Evolutionary conservation across 2,888 invertebrate genomes (phyloP).

Genomic region (Zeuzera pyrina): DNA sequence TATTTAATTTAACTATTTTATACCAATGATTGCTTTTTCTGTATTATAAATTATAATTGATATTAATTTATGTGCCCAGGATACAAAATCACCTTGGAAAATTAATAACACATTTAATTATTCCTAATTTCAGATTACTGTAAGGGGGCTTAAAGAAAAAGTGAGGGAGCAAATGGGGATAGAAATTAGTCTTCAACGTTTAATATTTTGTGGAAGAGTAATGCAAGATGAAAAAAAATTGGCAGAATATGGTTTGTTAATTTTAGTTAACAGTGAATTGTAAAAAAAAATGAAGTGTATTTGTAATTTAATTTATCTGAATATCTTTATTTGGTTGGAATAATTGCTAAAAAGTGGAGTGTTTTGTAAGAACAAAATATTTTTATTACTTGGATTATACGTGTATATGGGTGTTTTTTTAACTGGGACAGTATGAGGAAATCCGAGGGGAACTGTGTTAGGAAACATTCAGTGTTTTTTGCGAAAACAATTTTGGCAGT

Average conservation of each 20-base stretch:
- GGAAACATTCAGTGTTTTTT: too few relatives aligned
- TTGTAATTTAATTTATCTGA: not conserved
- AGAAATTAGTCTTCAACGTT: slow-evolving; percentile 85
- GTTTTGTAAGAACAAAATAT: too few relatives aligned
- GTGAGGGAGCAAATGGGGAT: slow-evolving; percentile 86
- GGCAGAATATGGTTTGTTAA: slow-evolving; percentile 82
- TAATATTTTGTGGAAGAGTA: slow-evolving; percentile 96
- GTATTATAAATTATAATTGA: not conserved
- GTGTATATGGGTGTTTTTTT: too few relatives aligned
- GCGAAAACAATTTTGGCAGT: too few relatives aligned
- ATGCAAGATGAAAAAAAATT: slow-evolving; percentile 90
- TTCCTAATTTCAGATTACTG: slow-evolving; percentile 77
- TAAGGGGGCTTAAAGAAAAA: slow-evolving; percentile 85
- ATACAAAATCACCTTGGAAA: not conserved
- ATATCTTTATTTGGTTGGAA: not conserved
- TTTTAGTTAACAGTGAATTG: not conserved
- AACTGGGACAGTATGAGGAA: too few relatives aligned
- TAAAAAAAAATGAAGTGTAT: too few relatives aligned
- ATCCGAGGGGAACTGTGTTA: too few relatives aligned
- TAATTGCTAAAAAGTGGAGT: not conserved
- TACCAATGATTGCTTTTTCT: too few relatives aligned
- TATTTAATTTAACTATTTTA: too few relatives aligned
- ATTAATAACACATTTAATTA: too few relatives aligned
- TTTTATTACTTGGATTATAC: too few relatives aligned
- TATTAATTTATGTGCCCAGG: not conserved